Evolutionary conservation across 2,113 vertebrate genomes (phyloP).

Genomic region (Hydrolagus affinis): DNA sequence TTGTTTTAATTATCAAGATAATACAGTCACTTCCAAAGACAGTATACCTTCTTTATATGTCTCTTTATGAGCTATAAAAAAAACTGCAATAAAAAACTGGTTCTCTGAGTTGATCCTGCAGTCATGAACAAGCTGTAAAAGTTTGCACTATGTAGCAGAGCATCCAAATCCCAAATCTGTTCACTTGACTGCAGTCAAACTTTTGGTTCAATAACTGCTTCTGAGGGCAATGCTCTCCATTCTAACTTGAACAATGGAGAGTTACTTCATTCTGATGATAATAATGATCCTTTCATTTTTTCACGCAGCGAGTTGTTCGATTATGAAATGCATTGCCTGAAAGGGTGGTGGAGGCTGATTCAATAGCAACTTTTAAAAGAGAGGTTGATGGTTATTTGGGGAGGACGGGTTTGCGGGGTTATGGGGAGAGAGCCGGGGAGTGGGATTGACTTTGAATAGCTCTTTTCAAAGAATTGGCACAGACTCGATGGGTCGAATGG

Average conservation of each 20-base stretch:
- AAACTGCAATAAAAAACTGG: not conserved
- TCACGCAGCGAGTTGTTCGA: too few species aligned
- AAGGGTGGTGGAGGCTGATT: too few species aligned
- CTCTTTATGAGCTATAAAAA: not conserved
- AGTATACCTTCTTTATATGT: not conserved
- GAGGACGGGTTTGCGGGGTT: too few species aligned
- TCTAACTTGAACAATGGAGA: not conserved
- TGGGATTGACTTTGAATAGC: too few species aligned
- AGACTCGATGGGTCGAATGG: too few species aligned
- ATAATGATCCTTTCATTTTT: too few species aligned
- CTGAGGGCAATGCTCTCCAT: not conserved
- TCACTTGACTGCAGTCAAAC: not conserved
- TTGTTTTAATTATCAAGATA: not conserved
- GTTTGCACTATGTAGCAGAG: not conserved
- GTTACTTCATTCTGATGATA: not conserved
- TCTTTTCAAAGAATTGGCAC: too few species aligned
- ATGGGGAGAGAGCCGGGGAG: too few species aligned
- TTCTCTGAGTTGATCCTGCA: not conserved
- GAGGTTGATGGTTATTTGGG: too few species aligned
- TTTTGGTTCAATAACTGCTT: not conserved
- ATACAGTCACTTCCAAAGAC: not conserved
- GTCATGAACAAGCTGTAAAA: not conserved
- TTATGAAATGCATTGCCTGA: too few species aligned
- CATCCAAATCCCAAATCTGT: not conserved
- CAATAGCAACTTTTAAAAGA: too few species aligned